Percentiles rank a stretch among this genome's conserved stretches.
Conservation (phyloP, 2,797 vertebrate genomes). For the Poecilia picta region DNA sequence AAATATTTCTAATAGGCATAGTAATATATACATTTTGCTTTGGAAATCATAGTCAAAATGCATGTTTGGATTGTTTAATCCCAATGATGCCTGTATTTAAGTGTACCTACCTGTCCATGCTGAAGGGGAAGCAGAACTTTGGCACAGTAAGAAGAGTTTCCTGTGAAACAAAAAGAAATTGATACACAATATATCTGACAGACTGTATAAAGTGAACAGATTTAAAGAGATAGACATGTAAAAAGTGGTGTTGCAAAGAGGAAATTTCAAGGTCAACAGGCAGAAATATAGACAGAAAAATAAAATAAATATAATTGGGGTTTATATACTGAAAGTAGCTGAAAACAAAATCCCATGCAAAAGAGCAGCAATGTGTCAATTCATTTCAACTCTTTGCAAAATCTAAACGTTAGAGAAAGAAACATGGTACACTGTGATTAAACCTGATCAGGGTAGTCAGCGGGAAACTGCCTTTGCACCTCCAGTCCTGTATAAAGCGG, state of each 20-base stretch:
- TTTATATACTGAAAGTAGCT: background rate
- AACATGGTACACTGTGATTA: conserved; percentile 71
- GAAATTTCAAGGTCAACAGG: background rate
- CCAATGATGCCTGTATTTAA: background rate
- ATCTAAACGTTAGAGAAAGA: background rate
- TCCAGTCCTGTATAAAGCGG: conserved; percentile 90
- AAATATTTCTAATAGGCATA: background rate
- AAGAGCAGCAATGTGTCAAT: background rate
- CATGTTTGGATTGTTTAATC: background rate
- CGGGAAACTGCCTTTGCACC: conserved; percentile 92
- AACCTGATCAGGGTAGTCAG: conserved; percentile 96
- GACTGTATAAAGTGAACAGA: background rate
- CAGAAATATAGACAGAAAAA: background rate
- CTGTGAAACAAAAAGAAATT: conserved; percentile 77
- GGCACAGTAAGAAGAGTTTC: conserved; percentile 96
- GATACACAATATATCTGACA: background rate
- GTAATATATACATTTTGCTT: background rate
- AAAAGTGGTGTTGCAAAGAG: background rate
- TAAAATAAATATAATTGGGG: background rate
- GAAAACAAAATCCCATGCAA: background rate
- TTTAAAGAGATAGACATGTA: background rate
- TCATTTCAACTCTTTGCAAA: background rate
- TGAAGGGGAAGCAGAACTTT: conserved; percentile 78
- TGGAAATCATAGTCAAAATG: background rate
- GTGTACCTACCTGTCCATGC: conserved; percentile 69